Conservation (phyloP, 2,888 invertebrate genomes). For the Nomada lathburiana region DNA sequence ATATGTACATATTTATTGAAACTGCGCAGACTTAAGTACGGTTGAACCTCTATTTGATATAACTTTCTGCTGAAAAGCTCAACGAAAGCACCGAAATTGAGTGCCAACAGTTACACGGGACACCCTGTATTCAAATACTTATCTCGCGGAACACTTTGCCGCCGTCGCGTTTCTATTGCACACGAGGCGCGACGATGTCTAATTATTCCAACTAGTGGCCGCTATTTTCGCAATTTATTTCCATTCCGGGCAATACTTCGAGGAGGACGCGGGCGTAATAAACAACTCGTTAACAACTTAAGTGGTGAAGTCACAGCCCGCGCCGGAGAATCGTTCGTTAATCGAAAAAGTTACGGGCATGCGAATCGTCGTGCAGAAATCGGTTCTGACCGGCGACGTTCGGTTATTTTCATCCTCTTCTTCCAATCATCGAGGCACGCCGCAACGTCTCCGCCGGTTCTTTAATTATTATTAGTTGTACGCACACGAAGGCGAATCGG, state of each 20-base stretch:
- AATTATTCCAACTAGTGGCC: not conserved
- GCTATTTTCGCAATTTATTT: not conserved
- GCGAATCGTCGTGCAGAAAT: conserved; percentile 17
- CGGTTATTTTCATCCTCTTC: conserved; percentile 28
- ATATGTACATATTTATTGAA: too few species aligned
- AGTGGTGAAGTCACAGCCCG: conserved; percentile 22
- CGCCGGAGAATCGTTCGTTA: not conserved
- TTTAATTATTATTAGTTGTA: not conserved
- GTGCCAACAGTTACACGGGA: too few species aligned
- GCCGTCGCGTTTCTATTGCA: not conserved
- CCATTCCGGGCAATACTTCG: not conserved
- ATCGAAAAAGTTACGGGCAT: conserved; percentile 33
- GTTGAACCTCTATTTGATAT: too few species aligned
- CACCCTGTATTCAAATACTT: too few species aligned
- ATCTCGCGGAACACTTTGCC: not conserved
- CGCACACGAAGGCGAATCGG: not conserved
- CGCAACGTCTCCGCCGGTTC: not conserved
- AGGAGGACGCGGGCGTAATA: not conserved
- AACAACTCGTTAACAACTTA: conserved; percentile 13
- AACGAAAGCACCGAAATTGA: too few species aligned
- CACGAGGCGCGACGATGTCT: not conserved
- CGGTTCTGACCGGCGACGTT: conserved; percentile 48
- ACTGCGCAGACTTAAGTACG: too few species aligned
- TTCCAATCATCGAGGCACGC: not conserved
- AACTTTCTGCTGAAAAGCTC: too few species aligned